Evolutionary conservation across 2,888 invertebrate species (phyloP).

Genomic region (Aspidapion aeneum): DNA sequence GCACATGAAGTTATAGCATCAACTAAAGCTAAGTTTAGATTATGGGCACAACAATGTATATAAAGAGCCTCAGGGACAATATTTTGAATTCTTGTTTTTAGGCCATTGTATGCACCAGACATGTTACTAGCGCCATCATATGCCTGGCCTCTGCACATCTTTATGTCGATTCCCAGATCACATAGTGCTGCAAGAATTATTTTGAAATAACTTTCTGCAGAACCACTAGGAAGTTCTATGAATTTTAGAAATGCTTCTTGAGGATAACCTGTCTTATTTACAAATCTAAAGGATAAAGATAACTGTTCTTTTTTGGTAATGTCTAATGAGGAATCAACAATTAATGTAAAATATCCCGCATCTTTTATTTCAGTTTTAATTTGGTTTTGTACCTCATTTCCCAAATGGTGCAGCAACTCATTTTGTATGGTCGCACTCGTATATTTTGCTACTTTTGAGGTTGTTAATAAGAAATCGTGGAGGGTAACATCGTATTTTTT

Average conservation of each 20-base stretch:
- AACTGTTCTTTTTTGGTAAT: slow-evolving; percentile 11
- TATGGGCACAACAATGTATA: slow-evolving; percentile 11
- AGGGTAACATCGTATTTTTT: background rate
- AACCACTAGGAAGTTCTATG: background rate
- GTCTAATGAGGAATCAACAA: slow-evolving; percentile 7
- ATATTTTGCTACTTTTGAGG: background rate
- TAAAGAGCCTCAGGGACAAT: slow-evolving; percentile 11
- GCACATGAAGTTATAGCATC: background rate
- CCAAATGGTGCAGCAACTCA: background rate
- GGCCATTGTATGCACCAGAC: slow-evolving; percentile 2
- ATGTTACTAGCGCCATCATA: slow-evolving; percentile 10
- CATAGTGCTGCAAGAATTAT: background rate
- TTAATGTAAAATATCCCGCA: slow-evolving; percentile 2
- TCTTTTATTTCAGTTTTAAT: slow-evolving; percentile 6
- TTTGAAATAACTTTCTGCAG: slow-evolving; percentile 8
- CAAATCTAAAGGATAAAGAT: slow-evolving; percentile 7
- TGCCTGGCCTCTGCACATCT: slow-evolving; percentile 5
- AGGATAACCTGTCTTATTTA: background rate
- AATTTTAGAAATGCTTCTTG: slow-evolving; percentile 10
- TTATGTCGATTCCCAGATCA: background rate
- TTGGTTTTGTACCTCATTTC: background rate
- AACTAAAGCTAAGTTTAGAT: slow-evolving; percentile 6
- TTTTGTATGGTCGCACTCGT: background rate
- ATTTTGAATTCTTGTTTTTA: slow-evolving; percentile 8
- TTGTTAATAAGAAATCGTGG: background rate